phyloP scores from a whole-genome alignment of 2,113 vertebrate genomes.

The Acrocephalus arundinaceus region DNA sequence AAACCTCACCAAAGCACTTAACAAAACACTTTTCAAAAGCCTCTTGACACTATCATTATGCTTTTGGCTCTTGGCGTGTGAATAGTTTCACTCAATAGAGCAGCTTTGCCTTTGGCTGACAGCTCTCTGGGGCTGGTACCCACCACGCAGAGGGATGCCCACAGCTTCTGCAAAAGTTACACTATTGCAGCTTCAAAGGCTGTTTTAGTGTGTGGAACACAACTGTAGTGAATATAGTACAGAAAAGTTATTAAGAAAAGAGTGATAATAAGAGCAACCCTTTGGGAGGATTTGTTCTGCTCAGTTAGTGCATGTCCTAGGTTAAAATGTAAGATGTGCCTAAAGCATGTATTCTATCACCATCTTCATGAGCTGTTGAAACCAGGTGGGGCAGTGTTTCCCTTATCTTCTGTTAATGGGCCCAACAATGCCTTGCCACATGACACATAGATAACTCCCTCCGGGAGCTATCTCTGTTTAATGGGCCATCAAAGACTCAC shows the following conservation, averaged over 20 bases:
- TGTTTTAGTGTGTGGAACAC: not conserved
- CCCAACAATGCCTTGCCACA: no score
- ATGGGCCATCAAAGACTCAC: no score
- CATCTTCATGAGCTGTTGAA: no score
- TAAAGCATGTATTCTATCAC: no score
- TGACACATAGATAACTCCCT: no score
- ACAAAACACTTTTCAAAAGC: not conserved
- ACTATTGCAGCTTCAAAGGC: not conserved
- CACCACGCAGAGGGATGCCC: not conserved
- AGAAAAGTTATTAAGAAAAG: not conserved
- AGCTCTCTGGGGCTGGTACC: not conserved
- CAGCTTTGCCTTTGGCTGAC: accelerated
- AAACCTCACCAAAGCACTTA: not conserved
- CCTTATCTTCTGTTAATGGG: no score
- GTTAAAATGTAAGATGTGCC: no score
- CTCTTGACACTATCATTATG: not conserved
- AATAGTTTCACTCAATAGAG: not conserved
- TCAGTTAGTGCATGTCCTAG: not conserved
- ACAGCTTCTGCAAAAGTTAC: not conserved
- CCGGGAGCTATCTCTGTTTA: no score
- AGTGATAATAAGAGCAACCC: not conserved
- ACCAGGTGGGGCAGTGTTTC: no score
- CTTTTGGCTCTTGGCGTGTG: not conserved
- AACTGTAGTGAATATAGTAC: not conserved
- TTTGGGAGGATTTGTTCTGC: not conserved